Conservation (phyloP, 1,140 invertebrate species). For the Sminthurides bifidus region DNA sequence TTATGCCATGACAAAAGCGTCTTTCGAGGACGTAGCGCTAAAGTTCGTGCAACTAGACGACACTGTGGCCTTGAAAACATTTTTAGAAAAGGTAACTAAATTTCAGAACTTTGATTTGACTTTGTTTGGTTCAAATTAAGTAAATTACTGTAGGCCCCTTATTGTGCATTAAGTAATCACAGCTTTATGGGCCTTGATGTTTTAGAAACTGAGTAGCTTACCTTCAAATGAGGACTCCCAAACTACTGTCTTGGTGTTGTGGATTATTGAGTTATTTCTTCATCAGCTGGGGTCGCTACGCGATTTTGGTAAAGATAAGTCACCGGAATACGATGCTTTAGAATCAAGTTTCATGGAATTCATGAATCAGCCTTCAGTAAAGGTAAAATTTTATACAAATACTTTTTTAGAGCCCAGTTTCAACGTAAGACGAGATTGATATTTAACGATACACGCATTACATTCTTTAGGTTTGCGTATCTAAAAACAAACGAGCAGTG, state of each 20-base stretch:
- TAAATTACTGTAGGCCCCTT: no score
- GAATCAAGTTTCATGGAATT: conserved; percentile 58
- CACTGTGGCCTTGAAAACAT: conserved; percentile 73
- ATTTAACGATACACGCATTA: background rate
- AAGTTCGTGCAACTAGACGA: conserved; percentile 78
- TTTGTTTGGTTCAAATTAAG: no score
- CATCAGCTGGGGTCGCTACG: conserved; percentile 65
- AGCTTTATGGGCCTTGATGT: no score
- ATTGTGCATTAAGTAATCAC: no score
- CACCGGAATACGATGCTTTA: conserved; percentile 48
- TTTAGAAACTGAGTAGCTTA: conserved; percentile 44
- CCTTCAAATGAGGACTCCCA: conserved; percentile 58
- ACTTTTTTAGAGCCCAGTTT: background rate
- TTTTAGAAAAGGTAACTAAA: conserved; percentile 53
- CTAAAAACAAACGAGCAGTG: conserved; percentile 63
- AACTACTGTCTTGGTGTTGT: conserved; percentile 81
- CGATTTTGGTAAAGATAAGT: conserved; percentile 44
- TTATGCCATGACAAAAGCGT: conserved; percentile 77
- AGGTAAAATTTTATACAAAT: conserved; percentile 21
- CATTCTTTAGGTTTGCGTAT: conserved; percentile 49
- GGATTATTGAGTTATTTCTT: conserved; percentile 84
- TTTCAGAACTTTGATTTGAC: no score
- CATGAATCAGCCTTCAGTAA: conserved; percentile 33
- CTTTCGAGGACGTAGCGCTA: conserved; percentile 85
- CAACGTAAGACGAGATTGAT: background rate